Evolutionary conservation across 2,888 invertebrate genomes (phyloP).

Genomic region (Hyles lineata): DNA sequence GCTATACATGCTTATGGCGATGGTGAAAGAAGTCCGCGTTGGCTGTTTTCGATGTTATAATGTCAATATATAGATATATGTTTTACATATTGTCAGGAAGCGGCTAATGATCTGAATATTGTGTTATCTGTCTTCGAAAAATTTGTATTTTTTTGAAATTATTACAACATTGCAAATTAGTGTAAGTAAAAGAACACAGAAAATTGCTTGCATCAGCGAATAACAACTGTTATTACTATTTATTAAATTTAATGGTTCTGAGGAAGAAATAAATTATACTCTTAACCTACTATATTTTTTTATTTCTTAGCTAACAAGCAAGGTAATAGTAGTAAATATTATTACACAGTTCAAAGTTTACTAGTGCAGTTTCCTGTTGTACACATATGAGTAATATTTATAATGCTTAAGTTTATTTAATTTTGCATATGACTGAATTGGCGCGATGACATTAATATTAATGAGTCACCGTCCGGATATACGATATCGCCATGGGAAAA

Average conservation of each 20-base stretch:
- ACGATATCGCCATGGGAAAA: conserved; percentile 49
- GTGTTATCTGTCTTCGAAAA: too few species aligned
- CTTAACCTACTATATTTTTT: neutral
- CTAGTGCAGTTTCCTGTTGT: conserved; percentile 19
- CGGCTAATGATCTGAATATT: neutral
- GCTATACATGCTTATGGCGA: conserved; percentile 29
- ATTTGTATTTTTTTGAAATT: too few species aligned
- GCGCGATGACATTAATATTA: conserved; percentile 39
- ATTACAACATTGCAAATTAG: too few species aligned
- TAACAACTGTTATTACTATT: too few species aligned
- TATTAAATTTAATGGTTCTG: too few species aligned
- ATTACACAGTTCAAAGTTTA: conserved; percentile 21
- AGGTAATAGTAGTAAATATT: neutral
- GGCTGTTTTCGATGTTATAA: conserved; percentile 8
- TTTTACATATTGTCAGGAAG: neutral
- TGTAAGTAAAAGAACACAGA: too few species aligned
- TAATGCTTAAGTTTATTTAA: neutral
- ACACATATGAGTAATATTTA: conserved; percentile 18
- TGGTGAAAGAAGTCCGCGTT: conserved; percentile 28
- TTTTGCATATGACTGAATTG: conserved; percentile 35
- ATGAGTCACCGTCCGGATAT: conserved; percentile 53
- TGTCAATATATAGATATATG: conserved; percentile 2
- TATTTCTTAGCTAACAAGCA: neutral
- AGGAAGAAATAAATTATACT: too few species aligned
- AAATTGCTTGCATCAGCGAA: too few species aligned